These are phyloP conservation scores for Rhagium mordax DNA, from an alignment of 2,888 invertebrate genomes.

Conservation along the genomic window DNA sequence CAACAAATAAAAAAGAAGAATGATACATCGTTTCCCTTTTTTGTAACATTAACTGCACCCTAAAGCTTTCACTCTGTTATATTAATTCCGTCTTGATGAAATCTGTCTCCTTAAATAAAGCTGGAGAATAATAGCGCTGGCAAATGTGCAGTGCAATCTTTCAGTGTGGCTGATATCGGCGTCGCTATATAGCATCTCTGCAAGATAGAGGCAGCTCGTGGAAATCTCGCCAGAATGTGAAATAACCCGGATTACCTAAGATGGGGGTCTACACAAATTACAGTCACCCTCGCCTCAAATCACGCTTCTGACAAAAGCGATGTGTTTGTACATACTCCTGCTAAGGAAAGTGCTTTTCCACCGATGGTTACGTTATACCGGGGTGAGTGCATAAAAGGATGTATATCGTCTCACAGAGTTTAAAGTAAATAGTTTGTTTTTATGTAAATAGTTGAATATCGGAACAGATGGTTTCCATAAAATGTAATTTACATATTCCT, in stretches of 20 bases:
- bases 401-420: background rate
- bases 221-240: conserved; percentile 22
- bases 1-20: background rate
- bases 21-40: background rate
- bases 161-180: conserved; percentile 12
- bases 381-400: background rate
- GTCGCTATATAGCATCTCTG: background rate
- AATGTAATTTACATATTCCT: background rate
- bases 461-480: background rate
- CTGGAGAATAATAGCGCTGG: conserved; percentile 1
- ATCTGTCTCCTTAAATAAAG: background rate
- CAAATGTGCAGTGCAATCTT: conserved; percentile 18
- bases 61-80: background rate
- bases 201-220: background rate
- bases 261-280: conserved; percentile 35
- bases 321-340: background rate
- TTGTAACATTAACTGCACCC: background rate
- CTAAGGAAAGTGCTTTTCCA: background rate
- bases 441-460: background rate
- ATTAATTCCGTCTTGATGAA: background rate
- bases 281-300: conserved; percentile 24
- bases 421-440: background rate
- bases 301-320: conserved; percentile 20
- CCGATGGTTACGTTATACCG: background rate
- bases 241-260: conserved; percentile 27